Conservation (phyloP, 2,113 vertebrate genomes). For the Amia ocellicauda region DNA sequence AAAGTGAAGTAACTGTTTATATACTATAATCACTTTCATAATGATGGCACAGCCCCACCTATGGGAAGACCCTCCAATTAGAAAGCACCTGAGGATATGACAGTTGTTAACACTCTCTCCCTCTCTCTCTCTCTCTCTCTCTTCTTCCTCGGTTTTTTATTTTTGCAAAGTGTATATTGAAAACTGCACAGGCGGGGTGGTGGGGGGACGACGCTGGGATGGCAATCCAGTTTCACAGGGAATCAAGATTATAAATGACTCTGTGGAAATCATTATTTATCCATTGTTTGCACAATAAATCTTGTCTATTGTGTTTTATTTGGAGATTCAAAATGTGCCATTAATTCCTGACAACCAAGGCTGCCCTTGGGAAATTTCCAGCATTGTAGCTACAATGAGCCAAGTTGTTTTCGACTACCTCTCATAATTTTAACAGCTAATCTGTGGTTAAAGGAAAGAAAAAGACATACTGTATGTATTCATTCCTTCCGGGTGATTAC, state of each 20-base stretch:
- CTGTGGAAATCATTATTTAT: background rate
- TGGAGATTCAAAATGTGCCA: background rate
- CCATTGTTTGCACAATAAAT: slow-evolving; percentile 6
- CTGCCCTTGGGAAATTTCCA: background rate
- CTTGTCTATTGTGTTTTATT: slow-evolving; percentile 1
- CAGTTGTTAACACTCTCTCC: slow-evolving; percentile 1
- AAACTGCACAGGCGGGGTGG: no score
- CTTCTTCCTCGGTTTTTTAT: background rate
- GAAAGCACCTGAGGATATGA: slow-evolving; percentile 4
- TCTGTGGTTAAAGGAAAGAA: no score
- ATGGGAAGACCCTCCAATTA: background rate
- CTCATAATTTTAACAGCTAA: no score
- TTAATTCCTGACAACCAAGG: background rate
- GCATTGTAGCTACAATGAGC: no score
- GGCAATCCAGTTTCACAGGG: background rate
- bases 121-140: background rate
- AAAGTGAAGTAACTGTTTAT: background rate
- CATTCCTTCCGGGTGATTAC: no score
- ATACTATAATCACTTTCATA: background rate
- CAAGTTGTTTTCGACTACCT: no score
- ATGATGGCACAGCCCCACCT: background rate
- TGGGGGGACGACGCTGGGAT: no score
- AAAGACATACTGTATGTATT: no score
- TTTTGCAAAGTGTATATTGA: no score
- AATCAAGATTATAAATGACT: background rate